A percentile compares a stretch with the other conserved stretches of the same genome.
These are phyloP conservation scores for Neomicropteryx cornuta DNA, from an alignment of 1,140 invertebrate species.

Conservation along the genomic window DNA sequence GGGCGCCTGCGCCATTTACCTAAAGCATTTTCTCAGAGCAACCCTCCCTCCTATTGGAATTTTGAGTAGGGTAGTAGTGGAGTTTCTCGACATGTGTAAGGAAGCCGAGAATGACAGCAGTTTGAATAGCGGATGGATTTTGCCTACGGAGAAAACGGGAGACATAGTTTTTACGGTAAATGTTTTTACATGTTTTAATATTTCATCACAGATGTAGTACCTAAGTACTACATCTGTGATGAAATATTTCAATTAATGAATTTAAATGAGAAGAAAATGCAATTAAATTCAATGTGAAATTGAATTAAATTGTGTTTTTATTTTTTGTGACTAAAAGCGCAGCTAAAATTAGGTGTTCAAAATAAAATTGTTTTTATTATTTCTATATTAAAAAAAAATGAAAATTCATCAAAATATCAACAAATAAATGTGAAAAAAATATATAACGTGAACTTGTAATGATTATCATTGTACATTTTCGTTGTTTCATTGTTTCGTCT, in stretches of 20 bases:
- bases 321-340: constrained; percentile 1
- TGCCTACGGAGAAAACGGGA: constrained; percentile 23
- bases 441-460: no score
- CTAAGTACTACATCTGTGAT: no score
- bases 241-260: no score
- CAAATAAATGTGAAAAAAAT: no score
- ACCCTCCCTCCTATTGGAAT: constrained; percentile 32
- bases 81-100: constrained; percentile 33
- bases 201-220: no score
- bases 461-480: no score
- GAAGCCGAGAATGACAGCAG: constrained; percentile 20
- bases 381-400: no score
- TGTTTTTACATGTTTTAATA: constrained; percentile 4
- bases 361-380: no score
- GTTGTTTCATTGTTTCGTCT: no score
- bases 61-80: constrained; percentile 33
- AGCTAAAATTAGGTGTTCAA: no score
- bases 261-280: not conserved
- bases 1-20: constrained; percentile 1
- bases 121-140: constrained; percentile 19
- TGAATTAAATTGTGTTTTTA: not conserved
- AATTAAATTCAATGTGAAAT: not conserved
- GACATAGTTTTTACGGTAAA: constrained; percentile 32
- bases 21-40: constrained; percentile 29
- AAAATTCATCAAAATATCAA: no score